These are phyloP conservation scores for Hirtodrosophila histrioides DNA, from an alignment of 2,888 invertebrate species.

Conservation along the genomic window DNA sequence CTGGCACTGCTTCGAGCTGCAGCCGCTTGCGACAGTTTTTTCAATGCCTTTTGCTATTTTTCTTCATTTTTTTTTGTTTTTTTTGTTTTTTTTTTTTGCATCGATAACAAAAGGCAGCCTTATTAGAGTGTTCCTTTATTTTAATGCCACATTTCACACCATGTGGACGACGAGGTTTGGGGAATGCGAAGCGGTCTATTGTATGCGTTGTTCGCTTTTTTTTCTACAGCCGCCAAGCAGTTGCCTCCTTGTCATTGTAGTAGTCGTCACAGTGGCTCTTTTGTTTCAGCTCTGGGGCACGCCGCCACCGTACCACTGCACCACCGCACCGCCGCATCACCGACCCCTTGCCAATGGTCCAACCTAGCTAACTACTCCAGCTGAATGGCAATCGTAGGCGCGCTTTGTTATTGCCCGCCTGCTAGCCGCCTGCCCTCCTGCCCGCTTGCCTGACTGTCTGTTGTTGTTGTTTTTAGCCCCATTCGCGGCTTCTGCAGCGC, in stretches of 20 bases:
- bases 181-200: conserved; percentile 16
- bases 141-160: conserved; percentile 75
- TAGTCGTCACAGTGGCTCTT: conserved; percentile 43
- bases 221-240: conserved; percentile 19
- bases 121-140: conserved; percentile 77
- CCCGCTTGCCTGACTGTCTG: conserved; percentile 1
- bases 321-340: neutral
- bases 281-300: conserved; percentile 55
- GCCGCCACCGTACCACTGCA: too few relatives aligned
- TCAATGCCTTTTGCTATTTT: neutral
- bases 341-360: conserved; percentile 26
- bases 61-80: conserved; percentile 4
- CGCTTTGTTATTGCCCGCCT: conserved; percentile 31
- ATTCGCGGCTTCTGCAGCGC: conserved; percentile 27
- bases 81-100: conserved; percentile 35
- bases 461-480: conserved; percentile 41
- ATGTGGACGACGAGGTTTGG: conserved; percentile 28
- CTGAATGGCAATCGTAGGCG: conserved; percentile 51
- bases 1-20: conserved; percentile 25
- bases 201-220: conserved; percentile 42
- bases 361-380: conserved; percentile 42
- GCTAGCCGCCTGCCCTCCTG: neutral
- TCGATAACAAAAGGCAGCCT: conserved; percentile 73
- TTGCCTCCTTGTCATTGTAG: conserved; percentile 35
- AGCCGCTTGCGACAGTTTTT: conserved; percentile 27